Percentiles rank a stretch among this genome's conserved stretches.
Conservation (phyloP, 2,888 invertebrate species). For the Melanostoma mellinum region DNA sequence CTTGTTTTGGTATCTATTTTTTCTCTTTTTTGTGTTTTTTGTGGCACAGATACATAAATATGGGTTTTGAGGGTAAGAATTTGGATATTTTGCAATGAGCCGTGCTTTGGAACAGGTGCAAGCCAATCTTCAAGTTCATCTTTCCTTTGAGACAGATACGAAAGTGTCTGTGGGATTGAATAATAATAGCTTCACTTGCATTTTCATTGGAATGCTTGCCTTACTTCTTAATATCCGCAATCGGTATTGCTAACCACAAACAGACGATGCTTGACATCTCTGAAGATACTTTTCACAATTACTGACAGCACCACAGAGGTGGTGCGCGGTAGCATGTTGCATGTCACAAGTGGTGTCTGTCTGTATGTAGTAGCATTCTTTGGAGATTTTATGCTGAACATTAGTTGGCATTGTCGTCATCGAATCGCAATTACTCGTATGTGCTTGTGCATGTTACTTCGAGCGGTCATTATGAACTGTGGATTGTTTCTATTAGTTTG, state of each 20-base stretch:
- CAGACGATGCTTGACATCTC: constrained; percentile 35
- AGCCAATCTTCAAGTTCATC: constrained; percentile 56
- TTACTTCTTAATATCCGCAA: constrained; percentile 63
- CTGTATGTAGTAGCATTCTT: constrained; percentile 33
- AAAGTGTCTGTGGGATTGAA: constrained; percentile 10
- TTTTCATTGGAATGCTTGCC: constrained; percentile 55
- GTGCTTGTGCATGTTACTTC: constrained; percentile 12
- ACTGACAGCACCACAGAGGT: not conserved
- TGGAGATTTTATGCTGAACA: constrained; percentile 17
- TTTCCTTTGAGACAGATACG: not conserved
- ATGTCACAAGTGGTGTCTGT: constrained; percentile 19
- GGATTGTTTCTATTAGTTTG: constrained; percentile 17
- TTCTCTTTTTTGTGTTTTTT: constrained; percentile 6
- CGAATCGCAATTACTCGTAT: not conserved
- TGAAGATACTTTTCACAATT: constrained; percentile 47
- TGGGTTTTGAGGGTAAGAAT: constrained; percentile 36
- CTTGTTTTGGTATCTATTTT: constrained; percentile 52
- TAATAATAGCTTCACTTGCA: constrained; percentile 55
- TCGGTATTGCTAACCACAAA: constrained; percentile 2
- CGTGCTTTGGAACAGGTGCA: constrained; percentile 6
- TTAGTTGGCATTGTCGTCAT: constrained; percentile 42
- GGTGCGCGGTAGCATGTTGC: constrained; percentile 1
- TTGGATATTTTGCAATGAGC: constrained; percentile 49
- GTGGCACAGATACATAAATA: constrained; percentile 20
- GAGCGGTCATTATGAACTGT: constrained; percentile 23